Conservation (phyloP, 2,888 invertebrate genomes). For the Carcina quercana region DNA sequence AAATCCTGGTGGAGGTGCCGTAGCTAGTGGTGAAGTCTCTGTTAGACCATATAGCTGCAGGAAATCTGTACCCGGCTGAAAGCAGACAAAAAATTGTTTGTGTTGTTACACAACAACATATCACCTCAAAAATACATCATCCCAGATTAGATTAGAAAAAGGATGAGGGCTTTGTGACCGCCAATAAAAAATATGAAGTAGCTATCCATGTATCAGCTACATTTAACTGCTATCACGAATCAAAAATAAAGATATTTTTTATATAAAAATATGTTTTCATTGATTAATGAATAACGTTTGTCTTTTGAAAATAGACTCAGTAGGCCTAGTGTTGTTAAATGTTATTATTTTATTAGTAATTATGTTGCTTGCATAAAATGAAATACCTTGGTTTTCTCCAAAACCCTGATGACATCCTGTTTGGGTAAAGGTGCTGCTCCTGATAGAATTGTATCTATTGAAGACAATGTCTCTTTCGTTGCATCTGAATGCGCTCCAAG, state of each 20-base stretch:
- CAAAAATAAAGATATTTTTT: too few relatives aligned
- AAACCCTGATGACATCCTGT: slow-evolving; percentile 65
- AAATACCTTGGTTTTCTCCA: slow-evolving; percentile 56
- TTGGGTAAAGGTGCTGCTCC: slow-evolving; percentile 81
- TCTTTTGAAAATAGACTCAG: too few relatives aligned
- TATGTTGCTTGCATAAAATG: slow-evolving; percentile 9
- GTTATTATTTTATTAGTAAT: too few relatives aligned
- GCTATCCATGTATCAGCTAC: too few relatives aligned
- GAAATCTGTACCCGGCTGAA: slow-evolving; percentile 30
- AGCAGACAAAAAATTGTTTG: slow-evolving; percentile 11
- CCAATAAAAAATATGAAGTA: too few relatives aligned
- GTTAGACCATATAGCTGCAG: slow-evolving; percentile 80
- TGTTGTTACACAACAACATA: neutral
- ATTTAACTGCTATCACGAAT: too few relatives aligned
- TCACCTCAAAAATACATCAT: neutral
- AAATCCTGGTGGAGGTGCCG: slow-evolving; percentile 39
- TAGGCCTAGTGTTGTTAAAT: too few relatives aligned
- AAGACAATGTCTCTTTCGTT: slow-evolving; percentile 69
- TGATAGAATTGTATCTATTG: slow-evolving; percentile 63
- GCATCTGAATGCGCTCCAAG: slow-evolving; percentile 77
- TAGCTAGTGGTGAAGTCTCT: slow-evolving; percentile 76
- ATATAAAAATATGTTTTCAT: too few relatives aligned
- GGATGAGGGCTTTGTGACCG: too few relatives aligned
- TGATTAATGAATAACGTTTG: too few relatives aligned
- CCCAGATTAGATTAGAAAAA: too few relatives aligned